Conservation (phyloP, 1,140 invertebrate species). For the Cataglyphis hispanica region DNA sequence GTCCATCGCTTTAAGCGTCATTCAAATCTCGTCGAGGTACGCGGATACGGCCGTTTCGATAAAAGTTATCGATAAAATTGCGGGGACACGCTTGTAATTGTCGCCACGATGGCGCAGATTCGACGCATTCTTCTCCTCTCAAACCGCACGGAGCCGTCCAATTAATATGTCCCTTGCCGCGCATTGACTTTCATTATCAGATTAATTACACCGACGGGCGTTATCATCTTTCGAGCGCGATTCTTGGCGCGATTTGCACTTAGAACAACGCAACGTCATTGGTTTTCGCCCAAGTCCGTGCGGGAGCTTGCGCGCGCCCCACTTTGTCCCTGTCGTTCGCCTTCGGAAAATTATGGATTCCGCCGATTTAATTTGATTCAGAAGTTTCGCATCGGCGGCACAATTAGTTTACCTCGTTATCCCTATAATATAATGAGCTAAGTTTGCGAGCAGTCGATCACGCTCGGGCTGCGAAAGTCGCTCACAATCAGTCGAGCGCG, state of each 20-base stretch:
- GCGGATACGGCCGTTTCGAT: slow-evolving; percentile 24
- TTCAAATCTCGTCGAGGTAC: slow-evolving; percentile 33
- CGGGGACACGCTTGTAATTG: not conserved
- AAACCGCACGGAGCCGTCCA: not conserved
- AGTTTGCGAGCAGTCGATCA: slow-evolving; percentile 61
- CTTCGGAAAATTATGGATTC: slow-evolving; percentile 63
- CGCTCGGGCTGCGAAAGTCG: slow-evolving; percentile 56
- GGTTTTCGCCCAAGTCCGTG: slow-evolving; percentile 6
- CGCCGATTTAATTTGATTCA: slow-evolving; percentile 63
- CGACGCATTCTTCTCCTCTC: not conserved
- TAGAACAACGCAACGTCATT: slow-evolving; percentile 31
- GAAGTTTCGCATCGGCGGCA: slow-evolving; percentile 62
- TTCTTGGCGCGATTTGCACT: slow-evolving; percentile 52
- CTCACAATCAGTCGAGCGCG: slow-evolving; percentile 11
- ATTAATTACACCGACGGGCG: slow-evolving; percentile 29
- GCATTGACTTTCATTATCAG: slow-evolving; percentile 33
- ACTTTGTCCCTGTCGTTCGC: slow-evolving; percentile 36
- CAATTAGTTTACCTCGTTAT: slow-evolving; percentile 65
- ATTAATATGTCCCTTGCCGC: slow-evolving; percentile 9
- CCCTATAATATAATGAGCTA: slow-evolving; percentile 62
- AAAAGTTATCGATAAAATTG: slow-evolving; percentile 41
- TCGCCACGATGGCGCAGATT: not conserved
- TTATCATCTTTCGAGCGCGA: slow-evolving; percentile 28
- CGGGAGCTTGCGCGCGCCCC: not conserved
- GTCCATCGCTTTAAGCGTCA: slow-evolving; percentile 36